phyloP scores from a whole-genome alignment of 1,140 invertebrate species.

The Leptopilina clavipes region DNA sequence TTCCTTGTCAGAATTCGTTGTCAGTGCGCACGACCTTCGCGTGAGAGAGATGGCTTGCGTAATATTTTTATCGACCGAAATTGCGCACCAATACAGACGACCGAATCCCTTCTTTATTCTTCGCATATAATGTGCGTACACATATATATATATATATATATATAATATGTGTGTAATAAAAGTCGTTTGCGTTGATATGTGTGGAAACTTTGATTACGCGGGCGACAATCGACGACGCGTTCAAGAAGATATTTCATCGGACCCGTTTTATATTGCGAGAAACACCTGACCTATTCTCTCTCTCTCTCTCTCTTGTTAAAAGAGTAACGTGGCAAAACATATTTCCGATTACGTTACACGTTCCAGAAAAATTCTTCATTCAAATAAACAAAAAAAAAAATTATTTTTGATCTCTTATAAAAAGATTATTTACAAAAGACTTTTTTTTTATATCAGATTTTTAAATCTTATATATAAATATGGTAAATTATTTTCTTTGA shows the following conservation, averaged over 20 bases:
- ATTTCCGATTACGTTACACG: conserved; percentile 15
- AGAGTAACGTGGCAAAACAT: neutral
- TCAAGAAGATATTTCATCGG: conserved; percentile 22
- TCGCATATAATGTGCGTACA: no score
- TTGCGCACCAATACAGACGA: conserved; percentile 55
- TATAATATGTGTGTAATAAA: no score
- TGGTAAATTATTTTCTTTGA: no score
- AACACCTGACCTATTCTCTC: conserved; percentile 27
- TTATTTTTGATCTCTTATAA: no score
- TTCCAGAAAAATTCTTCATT: neutral
- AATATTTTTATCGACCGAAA: conserved; percentile 72
- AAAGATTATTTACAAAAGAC: no score
- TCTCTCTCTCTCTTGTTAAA: neutral
- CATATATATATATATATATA: neutral
- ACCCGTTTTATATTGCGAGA: conserved; percentile 21
- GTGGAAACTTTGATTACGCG: conserved; percentile 7
- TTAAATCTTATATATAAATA: no score
- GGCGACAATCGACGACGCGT: conserved; percentile 14
- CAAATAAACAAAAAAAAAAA: neutral
- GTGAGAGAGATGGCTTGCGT: conserved; percentile 63
- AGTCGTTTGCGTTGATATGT: neutral
- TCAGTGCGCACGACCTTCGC: conserved; percentile 66
- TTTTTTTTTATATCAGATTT: no score
- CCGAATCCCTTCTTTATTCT: no score
- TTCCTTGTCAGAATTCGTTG: conserved; percentile 37